Percentiles rank a stretch among this genome's conserved stretches.
Evolutionary conservation across 2,888 invertebrate genomes (phyloP).

Genomic region (Steinernema hermaphroditum): DNA sequence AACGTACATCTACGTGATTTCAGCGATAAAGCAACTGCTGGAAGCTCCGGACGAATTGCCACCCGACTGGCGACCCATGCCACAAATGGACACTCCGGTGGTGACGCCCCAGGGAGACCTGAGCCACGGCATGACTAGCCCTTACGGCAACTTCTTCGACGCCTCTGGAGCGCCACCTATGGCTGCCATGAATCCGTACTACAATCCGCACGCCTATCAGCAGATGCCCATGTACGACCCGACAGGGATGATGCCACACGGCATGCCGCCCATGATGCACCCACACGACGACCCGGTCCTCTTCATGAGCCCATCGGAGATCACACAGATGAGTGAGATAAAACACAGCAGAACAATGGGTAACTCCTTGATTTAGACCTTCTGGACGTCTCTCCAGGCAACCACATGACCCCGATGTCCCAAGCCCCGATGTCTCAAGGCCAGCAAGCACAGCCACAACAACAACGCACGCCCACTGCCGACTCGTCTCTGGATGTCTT

Average conservation of each 20-base stretch:
- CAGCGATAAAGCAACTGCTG: conserved; percentile 24
- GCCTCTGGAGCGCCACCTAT: not conserved
- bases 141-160: conserved; percentile 25
- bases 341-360: too few species aligned
- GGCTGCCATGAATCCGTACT: not conserved
- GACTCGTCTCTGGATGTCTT: not conserved
- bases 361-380: not conserved
- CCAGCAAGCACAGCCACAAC: too few species aligned
- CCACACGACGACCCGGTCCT: not conserved
- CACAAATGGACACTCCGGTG: not conserved
- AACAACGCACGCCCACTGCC: not conserved
- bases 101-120: conserved; percentile 2
- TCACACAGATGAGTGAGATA: not conserved
- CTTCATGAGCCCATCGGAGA: conserved; percentile 7
- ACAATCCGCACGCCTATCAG: not conserved
- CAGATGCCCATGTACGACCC: conserved; percentile 24
- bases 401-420: not conserved
- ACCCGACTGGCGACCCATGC: conserved; percentile 7
- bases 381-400: not conserved
- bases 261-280: conserved; percentile 17
- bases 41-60: conserved; percentile 15
- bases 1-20: too few species aligned
- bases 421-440: not conserved
- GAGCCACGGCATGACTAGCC: not conserved
- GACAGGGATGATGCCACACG: not conserved